These are phyloP conservation scores for Thermophis baileyi DNA, from an alignment of 2,113 vertebrate genomes.

Conservation along the genomic window DNA sequence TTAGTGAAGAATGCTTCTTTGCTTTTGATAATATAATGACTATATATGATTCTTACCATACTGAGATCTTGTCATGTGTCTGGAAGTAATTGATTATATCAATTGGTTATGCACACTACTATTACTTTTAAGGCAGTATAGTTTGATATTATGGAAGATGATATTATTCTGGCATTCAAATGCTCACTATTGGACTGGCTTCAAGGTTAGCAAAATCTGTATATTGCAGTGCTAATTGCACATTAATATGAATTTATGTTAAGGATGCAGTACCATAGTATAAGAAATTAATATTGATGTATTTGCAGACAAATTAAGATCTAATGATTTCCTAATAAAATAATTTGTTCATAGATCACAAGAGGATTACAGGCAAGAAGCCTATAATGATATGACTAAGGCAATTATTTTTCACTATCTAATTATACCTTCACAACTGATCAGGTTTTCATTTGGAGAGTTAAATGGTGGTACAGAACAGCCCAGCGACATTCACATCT, in stretches of 20 bases:
- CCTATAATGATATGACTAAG: conserved; percentile 60
- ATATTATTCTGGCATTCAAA: neutral
- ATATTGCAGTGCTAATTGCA: conserved; percentile 34
- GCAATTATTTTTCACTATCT: conserved; percentile 74
- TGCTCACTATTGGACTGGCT: conserved; percentile 14
- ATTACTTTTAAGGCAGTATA: neutral
- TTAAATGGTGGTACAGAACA: conserved; percentile 54
- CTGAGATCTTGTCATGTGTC: neutral
- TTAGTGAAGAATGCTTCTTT: neutral
- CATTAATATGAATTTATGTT: conserved; percentile 52
- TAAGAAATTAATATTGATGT: conserved; percentile 71
- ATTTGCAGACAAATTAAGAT: conserved; percentile 68
- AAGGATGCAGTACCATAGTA: conserved; percentile 59
- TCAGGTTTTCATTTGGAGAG: conserved; percentile 41
- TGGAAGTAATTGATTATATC: neutral
- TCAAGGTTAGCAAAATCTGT: conserved; percentile 43
- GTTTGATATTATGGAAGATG: neutral
- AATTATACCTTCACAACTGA: conserved; percentile 69
- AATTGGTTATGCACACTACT: neutral
- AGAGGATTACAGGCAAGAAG: conserved; percentile 60
- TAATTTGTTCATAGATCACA: conserved; percentile 75
- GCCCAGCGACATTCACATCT: conserved; percentile 46
- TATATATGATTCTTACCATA: neutral
- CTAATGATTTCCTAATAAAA: conserved; percentile 78
- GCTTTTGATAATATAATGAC: neutral